These are phyloP conservation scores for Clarias laeviceps DNA, from an alignment of 2,797 vertebrate genomes.

Conservation along the genomic window DNA sequence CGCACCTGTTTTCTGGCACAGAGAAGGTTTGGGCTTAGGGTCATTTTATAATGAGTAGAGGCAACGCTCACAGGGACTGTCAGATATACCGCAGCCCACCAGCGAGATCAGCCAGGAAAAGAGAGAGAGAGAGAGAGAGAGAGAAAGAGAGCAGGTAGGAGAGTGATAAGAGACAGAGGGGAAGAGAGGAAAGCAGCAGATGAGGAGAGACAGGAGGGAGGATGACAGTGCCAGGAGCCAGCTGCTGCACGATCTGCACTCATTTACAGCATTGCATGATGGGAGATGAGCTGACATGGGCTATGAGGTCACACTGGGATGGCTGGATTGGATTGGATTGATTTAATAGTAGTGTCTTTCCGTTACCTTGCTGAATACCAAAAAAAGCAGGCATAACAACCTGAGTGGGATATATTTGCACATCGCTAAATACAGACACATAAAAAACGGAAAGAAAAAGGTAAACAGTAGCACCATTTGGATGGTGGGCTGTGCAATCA, in stretches of 20 bases:
- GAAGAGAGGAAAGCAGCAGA: constrained; percentile 39
- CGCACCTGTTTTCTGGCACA: constrained; percentile 52
- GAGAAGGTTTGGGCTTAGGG: constrained; percentile 49
- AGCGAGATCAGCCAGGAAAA: constrained; percentile 29
- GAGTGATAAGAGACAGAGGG: constrained; percentile 40
- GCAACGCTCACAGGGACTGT: constrained; percentile 56
- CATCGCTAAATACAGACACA: constrained; percentile 28
- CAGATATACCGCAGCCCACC: constrained; percentile 49
- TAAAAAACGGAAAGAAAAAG: background rate
- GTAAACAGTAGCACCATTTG: constrained; percentile 27
- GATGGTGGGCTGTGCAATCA: constrained; percentile 19
- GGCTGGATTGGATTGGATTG: constrained; percentile 43
- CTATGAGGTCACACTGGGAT: constrained; percentile 50
- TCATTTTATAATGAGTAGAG: constrained; percentile 59
- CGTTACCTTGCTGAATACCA: background rate
- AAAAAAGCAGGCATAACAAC: constrained; percentile 18
- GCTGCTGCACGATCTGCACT: constrained; percentile 38
- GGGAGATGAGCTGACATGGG: constrained; percentile 53
- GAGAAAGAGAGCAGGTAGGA: constrained; percentile 38
- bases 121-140: constrained; percentile 33
- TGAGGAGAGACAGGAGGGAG: constrained; percentile 52
- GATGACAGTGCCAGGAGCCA: constrained; percentile 54
- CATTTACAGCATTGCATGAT: constrained; percentile 49
- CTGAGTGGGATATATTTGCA: constrained; percentile 8
- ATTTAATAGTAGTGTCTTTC: constrained; percentile 36